Evolutionary conservation across 2,888 invertebrate genomes (phyloP), one percentile per base, ranked within the genome.

Genomic region (Agrypnus murinus): DNA sequence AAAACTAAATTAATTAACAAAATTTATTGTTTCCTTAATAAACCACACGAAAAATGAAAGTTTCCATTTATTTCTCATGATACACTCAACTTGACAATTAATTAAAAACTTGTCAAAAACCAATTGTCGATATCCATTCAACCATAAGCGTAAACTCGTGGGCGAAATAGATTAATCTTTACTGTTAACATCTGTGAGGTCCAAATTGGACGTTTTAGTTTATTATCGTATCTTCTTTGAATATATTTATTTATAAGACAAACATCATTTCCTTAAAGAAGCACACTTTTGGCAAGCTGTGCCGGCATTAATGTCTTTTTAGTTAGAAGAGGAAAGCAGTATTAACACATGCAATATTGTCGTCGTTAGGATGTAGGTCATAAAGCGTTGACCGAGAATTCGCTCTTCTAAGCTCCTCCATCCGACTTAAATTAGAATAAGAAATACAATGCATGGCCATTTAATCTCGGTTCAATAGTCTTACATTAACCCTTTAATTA

Each of bases 361-460:
- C 55, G 55, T 38, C 55, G 36, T 36, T 31, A 36, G 3, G 25
- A 55, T 55, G 36, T 55, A 10, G 55, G 55, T 55, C 55, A 55
- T 55, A 15, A 55, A 55, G 55, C 38, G 55, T 55, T 55, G 55
- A 55, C 55, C 55, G 55, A 34, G 55, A 55, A 55, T 25, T 25
- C 5, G n/a, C n/a, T 25, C 55, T 32, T 12, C 9, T 6, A 9
- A 36, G 55, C 17, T n/a, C 34, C 17, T n/a, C 34, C 40, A 12
- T 50, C 50, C 12, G 50, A 50, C 31, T 50, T 17, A 50, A 31
- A 50, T 50, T 6, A 48, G 25, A 32, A 50, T 25, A 31, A 25
- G 25, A 19, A 31, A n/a, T n/a, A 50, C 50, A 50, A 50, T 50
- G 50, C 32, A n/a, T n/a, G n/a, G n/a, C 50, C 50, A 50, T 12